Base-by-base conservation (phyloP, 2,113 vertebrate species). In the Spermophilus dauricus region DNA sequence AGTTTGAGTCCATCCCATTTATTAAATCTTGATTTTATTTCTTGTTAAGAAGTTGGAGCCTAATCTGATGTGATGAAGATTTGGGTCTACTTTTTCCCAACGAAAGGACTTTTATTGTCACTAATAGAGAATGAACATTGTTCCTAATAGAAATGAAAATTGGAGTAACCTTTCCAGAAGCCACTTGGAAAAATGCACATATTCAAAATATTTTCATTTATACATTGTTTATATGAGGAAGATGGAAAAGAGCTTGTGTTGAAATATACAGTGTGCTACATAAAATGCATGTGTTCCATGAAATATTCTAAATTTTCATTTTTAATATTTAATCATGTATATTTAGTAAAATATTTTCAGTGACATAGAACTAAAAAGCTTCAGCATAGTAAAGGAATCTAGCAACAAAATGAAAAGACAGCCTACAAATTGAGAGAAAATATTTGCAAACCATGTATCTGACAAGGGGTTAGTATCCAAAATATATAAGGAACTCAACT, bases 341-440 rank as follows among this genome's bases (percentile, higher is more conserved):
- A 91, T 37, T 87, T 93, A 45, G 22, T 96, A 48, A 89, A 56
- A 48, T 89, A 85, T 85, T 92, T n/a, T 48, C 7, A 53, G 8
- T 16, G 63, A 45, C 10, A 28, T 63, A 11, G 61, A 73, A 83
- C 67, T 48, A 92, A 56, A 92, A 73, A 37, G 14, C 8, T 91
- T 56, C 32, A 20, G 6, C 42, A 82, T 2, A 61, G 42, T 30
- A 73, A 91, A 45, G 11, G 8, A 82, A 91, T 24, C 18, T 82
- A 69, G 42, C 22, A 82, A n/a, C 37, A 82, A 82, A 83, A n/a
- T 48, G n/a, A 80, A 32, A 80, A 53, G 32, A 53, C 22, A 22
- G 32, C 2, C 18, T 10, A 56, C 32, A 51, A 72, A 56, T 7
- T 73, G 14, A 17, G 16, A 87, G 26, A 39, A 56, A 73, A 61